Evolutionary conservation across 2,888 invertebrate species (phyloP).

Genomic region (Limenitis camilla): DNA sequence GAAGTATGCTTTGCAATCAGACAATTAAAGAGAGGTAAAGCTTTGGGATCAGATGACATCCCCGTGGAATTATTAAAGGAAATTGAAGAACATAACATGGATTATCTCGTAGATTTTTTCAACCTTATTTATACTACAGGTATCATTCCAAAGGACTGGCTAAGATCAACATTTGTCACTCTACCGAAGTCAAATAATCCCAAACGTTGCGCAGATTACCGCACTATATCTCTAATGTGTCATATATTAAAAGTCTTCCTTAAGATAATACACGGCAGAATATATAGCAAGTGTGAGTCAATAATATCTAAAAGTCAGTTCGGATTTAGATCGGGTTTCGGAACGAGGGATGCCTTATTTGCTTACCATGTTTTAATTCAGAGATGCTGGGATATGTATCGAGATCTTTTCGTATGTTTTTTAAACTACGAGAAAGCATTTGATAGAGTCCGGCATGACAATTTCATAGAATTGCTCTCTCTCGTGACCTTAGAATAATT

Average conservation of each 20-base stretch:
- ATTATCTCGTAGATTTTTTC: not conserved
- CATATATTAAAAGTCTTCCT: not conserved
- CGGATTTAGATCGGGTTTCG: not conserved
- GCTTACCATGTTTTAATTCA: not conserved
- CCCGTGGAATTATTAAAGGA: not conserved
- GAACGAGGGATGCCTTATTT: not conserved
- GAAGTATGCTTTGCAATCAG: not conserved
- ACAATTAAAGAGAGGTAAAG: not conserved
- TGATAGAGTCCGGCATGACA: not conserved
- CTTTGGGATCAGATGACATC: not conserved
- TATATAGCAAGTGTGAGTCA: not conserved
- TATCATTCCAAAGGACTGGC: not conserved
- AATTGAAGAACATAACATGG: no score
- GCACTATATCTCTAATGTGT: not conserved
- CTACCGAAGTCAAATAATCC: not conserved
- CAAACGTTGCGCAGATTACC: not conserved
- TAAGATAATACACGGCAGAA: not conserved
- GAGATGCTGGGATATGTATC: not conserved
- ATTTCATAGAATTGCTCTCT: not conserved
- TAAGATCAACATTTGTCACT: not conserved
- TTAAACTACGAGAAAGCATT: not conserved
- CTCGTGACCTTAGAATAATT: no score
- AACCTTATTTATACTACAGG: not conserved
- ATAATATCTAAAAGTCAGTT: not conserved
- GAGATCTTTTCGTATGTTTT: not conserved